Base-by-base conservation (phyloP, 2,888 invertebrate genomes). In the Scaptomyza reducta region DNA sequence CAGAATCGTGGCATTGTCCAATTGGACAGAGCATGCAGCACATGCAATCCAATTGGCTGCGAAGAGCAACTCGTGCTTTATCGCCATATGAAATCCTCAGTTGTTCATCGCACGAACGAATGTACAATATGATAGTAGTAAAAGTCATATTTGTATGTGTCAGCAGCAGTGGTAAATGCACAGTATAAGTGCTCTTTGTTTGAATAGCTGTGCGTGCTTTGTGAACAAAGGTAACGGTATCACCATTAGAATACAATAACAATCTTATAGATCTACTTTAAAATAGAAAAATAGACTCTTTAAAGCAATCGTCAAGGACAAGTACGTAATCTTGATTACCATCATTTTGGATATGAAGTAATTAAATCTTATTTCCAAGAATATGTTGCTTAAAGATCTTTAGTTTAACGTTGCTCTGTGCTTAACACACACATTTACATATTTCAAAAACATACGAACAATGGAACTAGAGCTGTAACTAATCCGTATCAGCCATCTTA, bases 21-120 rank as follows among this genome's bases (percentile, higher is more conserved):
- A 72, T 54, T 49, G 53, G 61, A 57, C 38, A 49, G 13, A 10
- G 10, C 6, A 11, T 14, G 11, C 11, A n/a, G 40, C 16, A 40
- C 60, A 41, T 46, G 25, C 42, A 60, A 44, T 44, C 5, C 44
- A 44, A 16, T 61, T 61, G 47, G 35, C 11, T 40, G 11, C 46
- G n/a, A 27, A 5, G 29, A 27, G 14, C 18, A 16, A 29, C 31
- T 61, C 61, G 62, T 62, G 49, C 65, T 27, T 42, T 54, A 40
- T 57, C 62, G 45, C 27, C 35, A 42, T 41, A 31, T 16, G 9
- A 35, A 40, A 14, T 71, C 31, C 41, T 18, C 2, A 51, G 45
- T 44, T 54, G 10, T 16, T 16, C 4, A 40, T 40, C 40, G 16
- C 10, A 16, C 40, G 40, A 40, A 38, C 38, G 38, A 38, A 38